Percentiles rank a stretch among this genome's conserved stretches.
Conservation (phyloP, 2,113 vertebrate genomes). For the Tringa solitaria region DNA sequence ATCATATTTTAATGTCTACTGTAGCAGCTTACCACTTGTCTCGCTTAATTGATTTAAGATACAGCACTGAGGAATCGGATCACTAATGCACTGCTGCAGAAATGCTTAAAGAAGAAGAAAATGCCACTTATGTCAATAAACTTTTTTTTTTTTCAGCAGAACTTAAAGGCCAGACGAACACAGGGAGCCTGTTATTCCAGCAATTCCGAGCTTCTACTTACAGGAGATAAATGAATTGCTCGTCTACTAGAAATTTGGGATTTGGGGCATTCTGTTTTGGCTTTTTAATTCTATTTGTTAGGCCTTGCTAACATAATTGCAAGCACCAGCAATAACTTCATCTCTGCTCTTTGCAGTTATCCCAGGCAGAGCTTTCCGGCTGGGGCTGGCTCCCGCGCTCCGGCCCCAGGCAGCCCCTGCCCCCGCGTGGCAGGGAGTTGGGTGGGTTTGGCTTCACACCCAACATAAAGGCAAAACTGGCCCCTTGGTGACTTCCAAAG, state of each 20-base stretch:
- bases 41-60: background rate
- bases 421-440: background rate
- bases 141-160: background rate
- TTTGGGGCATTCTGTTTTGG: background rate
- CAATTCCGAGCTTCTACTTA: background rate
- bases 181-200: background rate
- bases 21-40: background rate
- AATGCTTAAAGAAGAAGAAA: background rate
- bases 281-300: background rate
- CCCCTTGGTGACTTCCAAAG: background rate
- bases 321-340: background rate
- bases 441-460: fast-evolving
- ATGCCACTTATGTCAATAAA: background rate
- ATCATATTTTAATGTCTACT: no score
- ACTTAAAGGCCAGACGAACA: background rate
- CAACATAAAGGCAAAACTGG: no score
- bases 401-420: no score
- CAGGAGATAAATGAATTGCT: background rate
- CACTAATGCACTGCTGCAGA: background rate
- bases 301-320: background rate
- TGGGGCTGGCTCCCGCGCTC: background rate
- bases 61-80: background rate
- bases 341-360: fast-evolving
- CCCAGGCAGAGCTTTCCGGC: fast-evolving
- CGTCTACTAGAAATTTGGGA: background rate